phyloP scores from a whole-genome alignment of 2,113 vertebrate species.

The Mormyrus lacerda region DNA sequence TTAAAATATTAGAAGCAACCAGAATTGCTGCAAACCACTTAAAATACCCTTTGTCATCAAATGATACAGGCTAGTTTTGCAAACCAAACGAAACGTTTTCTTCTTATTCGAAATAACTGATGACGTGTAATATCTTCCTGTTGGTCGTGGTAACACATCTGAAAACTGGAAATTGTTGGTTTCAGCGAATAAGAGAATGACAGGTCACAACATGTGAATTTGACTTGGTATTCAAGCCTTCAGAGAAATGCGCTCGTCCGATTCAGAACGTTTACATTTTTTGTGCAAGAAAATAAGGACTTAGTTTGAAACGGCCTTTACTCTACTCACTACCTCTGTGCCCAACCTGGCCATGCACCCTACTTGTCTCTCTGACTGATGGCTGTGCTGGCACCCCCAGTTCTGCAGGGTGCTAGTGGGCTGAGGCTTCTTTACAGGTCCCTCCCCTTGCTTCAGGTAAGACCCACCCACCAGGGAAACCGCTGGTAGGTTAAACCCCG shows the following conservation, averaged over 20 bases:
- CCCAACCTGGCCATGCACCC: conserved; percentile 12
- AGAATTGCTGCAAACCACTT: background rate
- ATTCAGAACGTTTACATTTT: background rate
- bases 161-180: background rate
- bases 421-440: conserved; percentile 27
- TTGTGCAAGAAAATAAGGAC: background rate
- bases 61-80: background rate
- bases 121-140: background rate
- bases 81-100: background rate
- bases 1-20: background rate
- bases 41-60: background rate
- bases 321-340: background rate
- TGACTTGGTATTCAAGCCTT: background rate
- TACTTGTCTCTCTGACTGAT: conserved; percentile 57
- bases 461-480: background rate
- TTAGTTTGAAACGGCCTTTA: background rate
- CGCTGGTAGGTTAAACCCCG: background rate
- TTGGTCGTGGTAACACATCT: background rate
- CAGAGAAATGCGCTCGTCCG: background rate
- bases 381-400: conserved; percentile 11
- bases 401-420: background rate
- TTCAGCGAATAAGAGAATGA: background rate
- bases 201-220: background rate
- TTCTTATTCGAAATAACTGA: background rate
- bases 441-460: background rate